phyloP scores from a whole-genome alignment of 1,140 invertebrate species.

The Periplaneta americana region DNA sequence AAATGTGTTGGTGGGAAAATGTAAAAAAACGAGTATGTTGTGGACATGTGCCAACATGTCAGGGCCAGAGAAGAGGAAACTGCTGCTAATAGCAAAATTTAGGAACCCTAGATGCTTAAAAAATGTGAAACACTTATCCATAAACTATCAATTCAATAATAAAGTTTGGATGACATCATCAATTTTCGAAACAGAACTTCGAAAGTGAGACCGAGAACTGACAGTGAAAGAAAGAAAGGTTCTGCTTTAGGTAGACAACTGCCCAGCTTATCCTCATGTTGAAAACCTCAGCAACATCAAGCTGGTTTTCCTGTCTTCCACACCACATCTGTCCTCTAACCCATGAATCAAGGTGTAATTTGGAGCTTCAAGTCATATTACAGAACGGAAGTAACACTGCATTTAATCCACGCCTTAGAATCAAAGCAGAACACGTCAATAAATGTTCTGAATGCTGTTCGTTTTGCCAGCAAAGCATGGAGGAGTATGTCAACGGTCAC shows the following conservation, averaged over 20 bases:
- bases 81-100: conserved; percentile 36
- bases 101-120: conserved; percentile 38
- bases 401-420: neutral
- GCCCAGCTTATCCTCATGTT: neutral
- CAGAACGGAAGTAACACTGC: neutral
- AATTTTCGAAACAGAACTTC: neutral
- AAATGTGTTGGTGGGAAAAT: conserved; percentile 34
- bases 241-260: too few species aligned
- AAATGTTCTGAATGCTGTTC: neutral
- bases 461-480: neutral
- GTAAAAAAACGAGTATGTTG: too few species aligned
- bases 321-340: neutral
- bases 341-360: neutral
- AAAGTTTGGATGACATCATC: conserved; percentile 39
- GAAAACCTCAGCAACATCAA: neutral
- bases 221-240: neutral
- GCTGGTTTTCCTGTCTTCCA: neutral
- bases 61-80: conserved; percentile 34
- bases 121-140: conserved; percentile 26
- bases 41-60: conserved; percentile 31
- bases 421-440: neutral
- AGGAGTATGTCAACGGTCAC: too few species aligned
- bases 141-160: conserved; percentile 30
- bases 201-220: neutral
- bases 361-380: neutral